Evolutionary conservation across 1,140 invertebrate genomes (phyloP).

Genomic region (Drosophila pruinosa): DNA sequence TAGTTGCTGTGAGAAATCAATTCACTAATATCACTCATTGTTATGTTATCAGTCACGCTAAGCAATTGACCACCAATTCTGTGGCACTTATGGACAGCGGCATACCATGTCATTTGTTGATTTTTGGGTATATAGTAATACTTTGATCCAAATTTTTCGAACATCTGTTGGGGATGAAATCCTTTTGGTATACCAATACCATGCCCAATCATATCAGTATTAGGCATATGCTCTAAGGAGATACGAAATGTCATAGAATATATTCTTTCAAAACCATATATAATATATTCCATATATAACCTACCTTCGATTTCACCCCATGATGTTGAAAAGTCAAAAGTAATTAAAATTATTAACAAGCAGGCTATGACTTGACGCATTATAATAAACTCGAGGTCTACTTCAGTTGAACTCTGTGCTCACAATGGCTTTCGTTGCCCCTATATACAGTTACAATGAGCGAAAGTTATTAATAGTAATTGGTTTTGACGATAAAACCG

Average conservation of each 20-base stretch:
- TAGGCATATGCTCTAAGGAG: background rate
- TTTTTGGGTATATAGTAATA: background rate
- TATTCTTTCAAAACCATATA: too few species aligned
- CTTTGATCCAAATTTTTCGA: background rate
- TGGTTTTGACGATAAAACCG: too few species aligned
- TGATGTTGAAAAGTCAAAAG: background rate
- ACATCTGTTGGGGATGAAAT: background rate
- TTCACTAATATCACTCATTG: background rate
- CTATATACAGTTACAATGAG: background rate
- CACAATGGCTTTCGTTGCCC: background rate
- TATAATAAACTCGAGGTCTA: background rate
- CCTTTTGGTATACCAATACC: background rate
- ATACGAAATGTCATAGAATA: background rate
- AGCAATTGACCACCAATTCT: slow-evolving; percentile 1
- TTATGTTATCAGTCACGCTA: background rate
- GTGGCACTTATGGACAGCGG: slow-evolving; percentile 1
- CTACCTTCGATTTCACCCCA: background rate
- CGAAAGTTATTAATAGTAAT: background rate
- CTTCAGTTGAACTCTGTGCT: background rate
- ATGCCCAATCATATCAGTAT: background rate
- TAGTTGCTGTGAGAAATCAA: background rate
- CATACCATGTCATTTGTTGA: background rate
- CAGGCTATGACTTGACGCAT: background rate
- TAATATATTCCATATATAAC: too few species aligned
- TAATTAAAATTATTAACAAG: background rate